Evolutionary conservation across 1,140 invertebrate species (phyloP), one percentile per base, ranked within the genome.

Genomic region (Heliconius eleuchia): DNA sequence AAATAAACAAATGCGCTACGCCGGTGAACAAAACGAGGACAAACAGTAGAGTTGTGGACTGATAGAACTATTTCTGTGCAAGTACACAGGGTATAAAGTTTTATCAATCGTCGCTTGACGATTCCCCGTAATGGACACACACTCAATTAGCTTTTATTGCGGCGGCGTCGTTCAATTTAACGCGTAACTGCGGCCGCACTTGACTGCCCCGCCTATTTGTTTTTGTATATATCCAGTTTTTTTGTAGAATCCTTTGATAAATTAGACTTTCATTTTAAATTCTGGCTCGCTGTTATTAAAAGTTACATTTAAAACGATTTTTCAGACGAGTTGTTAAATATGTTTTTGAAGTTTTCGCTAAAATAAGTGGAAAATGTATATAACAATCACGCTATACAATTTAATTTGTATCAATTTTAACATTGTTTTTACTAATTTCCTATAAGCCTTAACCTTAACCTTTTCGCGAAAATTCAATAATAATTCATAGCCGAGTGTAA

Each of bases 111-210:
- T 85, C 82, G 77, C 83, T 82, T 83, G 85, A 87, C 84, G 88
- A 88, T 85, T 89, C 85, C 82, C 83, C 83, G 81, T 84, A 92
- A 92, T 91, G 90, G 89, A 86, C 89, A 90, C 86, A 91, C 91
- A 92, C 90, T 91, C 91, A 92, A 92, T 92, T 91, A 92, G 89
- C 82, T 90, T 91, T 91, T 90, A 92, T 89, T 85, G 88, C 87
- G 83, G 78, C 85, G 74, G 87, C 82, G 88, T 83, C 87, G 88
- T 92, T 92, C 91, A 92, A 91, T 91, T 91, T 91, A 90, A 89
- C 90, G 88, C 89, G 87, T 87, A 89, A 89, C 87, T 87, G 84
- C 84, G 85, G 84, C 89, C 89, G 85, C 89, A 87, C 83, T 87
- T 78, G 80, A 78, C 78, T 85, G 79, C 84, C 84, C 81, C 27